Conservation (phyloP, 2,888 invertebrate genomes). For the Iselma pallidipennis region DNA sequence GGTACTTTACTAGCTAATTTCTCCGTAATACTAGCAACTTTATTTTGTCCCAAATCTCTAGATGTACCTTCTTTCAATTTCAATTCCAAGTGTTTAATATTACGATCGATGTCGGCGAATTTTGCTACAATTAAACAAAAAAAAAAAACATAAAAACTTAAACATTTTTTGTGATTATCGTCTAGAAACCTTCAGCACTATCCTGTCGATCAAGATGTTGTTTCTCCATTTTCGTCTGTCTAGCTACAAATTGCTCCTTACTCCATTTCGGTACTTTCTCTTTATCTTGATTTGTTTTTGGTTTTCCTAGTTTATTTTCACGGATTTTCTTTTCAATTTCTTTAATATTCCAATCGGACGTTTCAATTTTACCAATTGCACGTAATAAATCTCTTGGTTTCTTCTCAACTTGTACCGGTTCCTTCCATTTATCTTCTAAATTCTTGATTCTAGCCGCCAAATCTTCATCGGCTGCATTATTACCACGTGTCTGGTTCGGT, state of each 20-base stretch:
- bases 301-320: constrained; percentile 71
- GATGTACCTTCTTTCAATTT: constrained; percentile 78
- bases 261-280: constrained; percentile 90
- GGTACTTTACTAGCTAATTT: constrained; percentile 62
- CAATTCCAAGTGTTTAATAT: constrained; percentile 70
- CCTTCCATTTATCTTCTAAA: constrained; percentile 78
- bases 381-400: constrained; percentile 86
- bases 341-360: constrained; percentile 88
- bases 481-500: constrained; percentile 31
- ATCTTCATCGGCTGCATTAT: constrained; percentile 59
- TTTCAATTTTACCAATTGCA: constrained; percentile 87
- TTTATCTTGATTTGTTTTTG: constrained; percentile 62
- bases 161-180: constrained; percentile 4
- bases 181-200: constrained; percentile 54
- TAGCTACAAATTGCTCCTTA: constrained; percentile 75
- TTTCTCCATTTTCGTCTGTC: constrained; percentile 72
- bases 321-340: constrained; percentile 88
- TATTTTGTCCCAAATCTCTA: constrained; percentile 70
- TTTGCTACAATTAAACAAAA: constrained; percentile 57
- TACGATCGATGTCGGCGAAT: constrained; percentile 74
- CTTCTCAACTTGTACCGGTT: constrained; percentile 63
- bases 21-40: constrained; percentile 88
- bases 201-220: constrained; percentile 65
- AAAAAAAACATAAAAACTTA: constrained; percentile 1
- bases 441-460: constrained; percentile 68